A percentile compares a stretch with the other conserved stretches of the same genome.
Conservation (phyloP, 2,888 invertebrate genomes). For the Coenonympha glycerion region DNA sequence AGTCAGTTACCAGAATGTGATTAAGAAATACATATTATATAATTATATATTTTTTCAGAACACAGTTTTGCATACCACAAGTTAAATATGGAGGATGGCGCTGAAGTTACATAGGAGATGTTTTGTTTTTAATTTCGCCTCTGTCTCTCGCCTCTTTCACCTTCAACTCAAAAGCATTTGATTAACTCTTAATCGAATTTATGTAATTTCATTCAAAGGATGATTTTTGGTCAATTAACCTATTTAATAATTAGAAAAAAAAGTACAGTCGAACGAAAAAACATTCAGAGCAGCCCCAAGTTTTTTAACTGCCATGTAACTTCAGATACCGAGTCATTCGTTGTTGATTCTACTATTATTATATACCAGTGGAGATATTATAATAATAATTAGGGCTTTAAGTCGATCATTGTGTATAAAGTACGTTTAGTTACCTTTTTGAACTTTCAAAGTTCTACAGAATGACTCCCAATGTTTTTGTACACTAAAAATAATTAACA, state of each 20-base stretch:
- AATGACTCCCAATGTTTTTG: constrained; percentile 1
- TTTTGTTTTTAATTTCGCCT: constrained; percentile 5
- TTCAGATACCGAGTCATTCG: constrained; percentile 36
- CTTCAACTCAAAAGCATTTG: too few relatives aligned
- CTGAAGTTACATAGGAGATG: constrained; percentile 23
- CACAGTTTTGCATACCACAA: constrained; percentile 43
- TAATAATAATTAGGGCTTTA: constrained; percentile 66
- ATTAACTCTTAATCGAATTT: too few relatives aligned
- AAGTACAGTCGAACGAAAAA: too few relatives aligned
- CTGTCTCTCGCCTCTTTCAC: too few relatives aligned
- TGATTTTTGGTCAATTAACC: too few relatives aligned
- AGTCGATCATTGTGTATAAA: constrained; percentile 58
- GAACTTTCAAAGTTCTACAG: constrained; percentile 71
- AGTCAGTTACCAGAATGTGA: constrained; percentile 70
- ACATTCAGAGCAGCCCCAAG: too few relatives aligned
- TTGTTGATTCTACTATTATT: constrained; percentile 51
- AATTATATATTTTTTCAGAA: constrained; percentile 66
- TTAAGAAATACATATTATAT: constrained; percentile 44
- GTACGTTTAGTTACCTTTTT: constrained; percentile 70
- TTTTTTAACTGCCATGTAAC: constrained; percentile 16
- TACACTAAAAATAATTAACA: background rate
- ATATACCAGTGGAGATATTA: constrained; percentile 62
- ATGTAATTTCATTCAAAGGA: too few relatives aligned
- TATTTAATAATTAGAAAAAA: too few relatives aligned
- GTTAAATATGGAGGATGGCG: constrained; percentile 29